A percentile compares a stretch with the other conserved stretches of the same genome.
phyloP scores from a whole-genome alignment of 1,140 invertebrate species.

The Apis dorsata region DNA sequence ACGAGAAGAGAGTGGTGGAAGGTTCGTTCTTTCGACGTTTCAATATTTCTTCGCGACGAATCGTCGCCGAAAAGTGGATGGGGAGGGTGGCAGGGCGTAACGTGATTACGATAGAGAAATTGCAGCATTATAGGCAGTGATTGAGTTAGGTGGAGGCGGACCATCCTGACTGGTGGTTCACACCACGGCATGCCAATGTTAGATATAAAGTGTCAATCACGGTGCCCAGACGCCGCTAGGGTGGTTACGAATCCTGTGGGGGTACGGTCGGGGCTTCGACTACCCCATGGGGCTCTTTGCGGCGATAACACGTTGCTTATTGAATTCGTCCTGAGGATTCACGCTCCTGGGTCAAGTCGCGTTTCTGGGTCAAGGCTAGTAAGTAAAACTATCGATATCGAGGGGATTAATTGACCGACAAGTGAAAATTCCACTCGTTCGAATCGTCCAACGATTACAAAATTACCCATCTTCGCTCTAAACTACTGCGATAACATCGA shows the following conservation, averaged over 20 bases:
- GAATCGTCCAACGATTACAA: background rate
- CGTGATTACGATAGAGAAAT: constrained; percentile 78
- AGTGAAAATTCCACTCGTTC: background rate
- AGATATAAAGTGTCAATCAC: constrained; percentile 78
- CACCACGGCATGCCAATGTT: constrained; percentile 69
- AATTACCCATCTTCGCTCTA: too few relatives aligned
- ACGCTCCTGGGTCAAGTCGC: constrained; percentile 8
- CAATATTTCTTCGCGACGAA: constrained; percentile 64
- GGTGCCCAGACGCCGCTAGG: constrained; percentile 63
- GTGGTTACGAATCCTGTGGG: constrained; percentile 47
- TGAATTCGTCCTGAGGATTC: constrained; percentile 63
- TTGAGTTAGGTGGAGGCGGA: constrained; percentile 76
- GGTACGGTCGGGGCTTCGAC: constrained; percentile 31
- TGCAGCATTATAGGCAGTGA: constrained; percentile 79
- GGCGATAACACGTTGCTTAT: constrained; percentile 68
- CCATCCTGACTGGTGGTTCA: constrained; percentile 65
- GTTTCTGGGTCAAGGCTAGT: constrained; percentile 65
- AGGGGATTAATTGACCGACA: background rate
- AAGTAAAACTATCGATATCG: constrained; percentile 16
- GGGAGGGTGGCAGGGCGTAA: constrained; percentile 69
- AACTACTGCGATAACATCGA: too few relatives aligned
- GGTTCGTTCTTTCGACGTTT: constrained; percentile 45
- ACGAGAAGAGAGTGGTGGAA: background rate
- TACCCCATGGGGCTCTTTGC: constrained; percentile 63
- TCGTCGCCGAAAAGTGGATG: constrained; percentile 63